Base-by-base conservation (phyloP, 2,113 vertebrate genomes). In the Pterophyllum scalare region DNA sequence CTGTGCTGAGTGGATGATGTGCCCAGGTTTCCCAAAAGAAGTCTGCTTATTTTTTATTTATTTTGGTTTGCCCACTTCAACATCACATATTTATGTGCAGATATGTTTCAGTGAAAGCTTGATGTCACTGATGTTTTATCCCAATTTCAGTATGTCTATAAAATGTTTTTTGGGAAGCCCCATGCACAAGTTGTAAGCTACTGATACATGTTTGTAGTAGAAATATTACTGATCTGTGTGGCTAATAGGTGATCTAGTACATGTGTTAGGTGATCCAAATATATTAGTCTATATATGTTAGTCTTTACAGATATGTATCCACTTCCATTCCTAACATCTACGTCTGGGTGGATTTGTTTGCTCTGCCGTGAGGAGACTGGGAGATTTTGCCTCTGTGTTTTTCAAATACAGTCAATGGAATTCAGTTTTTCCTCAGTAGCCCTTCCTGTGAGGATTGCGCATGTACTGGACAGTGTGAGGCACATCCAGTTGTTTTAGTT, bases 261-360 rank as follows among this genome's bases (percentile, higher is more conserved):
- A 88, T 91, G 92, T 88, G 87, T 83, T 91, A 94, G 80, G 86
- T 90, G 86, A 81, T 87, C 82, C 89, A 94, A 93, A 95, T 95
- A 95, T 93, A 94, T 95, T 94, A 93, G 86, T 93, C 89, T 93
- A 90, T 93, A 91, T 81, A 87, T 86, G 89, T 92, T 93, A 93
- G 89, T 94, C 84, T 93, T 91, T 88, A 93, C 88, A 93, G 91
- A 93, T 92, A 83, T 86, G 79, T 81, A 70, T 87, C 86, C 72
- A 82, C 81, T 87, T 72, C 67, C 43, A 78, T 80, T 79, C 26
- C 79, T 85, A 64, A 56, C 49, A 52, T 43, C 84, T 80, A 70
- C 43, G 33, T 33, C 7, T 33, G 33, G 33, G 33, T 33, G 33
- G 24, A 20, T 33, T 74, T 24, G 12, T 64, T 83, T 74, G 40